Conservation (phyloP, 2,888 invertebrate genomes). For the Mimachlamys varia region DNA sequence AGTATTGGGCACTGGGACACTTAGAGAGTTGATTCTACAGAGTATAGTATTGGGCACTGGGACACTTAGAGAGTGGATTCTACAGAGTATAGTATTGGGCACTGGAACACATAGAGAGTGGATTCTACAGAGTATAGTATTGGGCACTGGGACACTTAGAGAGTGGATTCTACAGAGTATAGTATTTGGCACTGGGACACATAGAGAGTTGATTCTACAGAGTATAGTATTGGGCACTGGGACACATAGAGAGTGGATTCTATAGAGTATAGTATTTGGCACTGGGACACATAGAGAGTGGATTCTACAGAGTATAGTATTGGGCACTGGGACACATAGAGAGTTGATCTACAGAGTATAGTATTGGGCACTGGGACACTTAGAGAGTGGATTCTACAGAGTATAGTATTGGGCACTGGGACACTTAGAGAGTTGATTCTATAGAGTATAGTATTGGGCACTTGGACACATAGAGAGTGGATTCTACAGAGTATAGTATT, state of each 20-base stretch:
- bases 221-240: background rate
- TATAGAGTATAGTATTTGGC: background rate
- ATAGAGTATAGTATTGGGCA: background rate
- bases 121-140: background rate
- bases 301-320: background rate
- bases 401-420: background rate
- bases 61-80: background rate
- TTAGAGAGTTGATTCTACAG: too few relatives aligned
- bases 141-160: background rate
- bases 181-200: background rate
- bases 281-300: background rate
- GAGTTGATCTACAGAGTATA: background rate
- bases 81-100: background rate
- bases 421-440: too few relatives aligned
- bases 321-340: background rate
- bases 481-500: background rate
- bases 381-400: background rate
- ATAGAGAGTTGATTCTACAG: too few relatives aligned
- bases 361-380: background rate
- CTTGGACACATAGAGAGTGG: background rate
- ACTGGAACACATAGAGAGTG: background rate
- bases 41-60: background rate
- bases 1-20: background rate
- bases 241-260: background rate
- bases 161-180: background rate